Base-by-base conservation (phyloP, 2,888 invertebrate species). In the Callyntrura sp. region DNA sequence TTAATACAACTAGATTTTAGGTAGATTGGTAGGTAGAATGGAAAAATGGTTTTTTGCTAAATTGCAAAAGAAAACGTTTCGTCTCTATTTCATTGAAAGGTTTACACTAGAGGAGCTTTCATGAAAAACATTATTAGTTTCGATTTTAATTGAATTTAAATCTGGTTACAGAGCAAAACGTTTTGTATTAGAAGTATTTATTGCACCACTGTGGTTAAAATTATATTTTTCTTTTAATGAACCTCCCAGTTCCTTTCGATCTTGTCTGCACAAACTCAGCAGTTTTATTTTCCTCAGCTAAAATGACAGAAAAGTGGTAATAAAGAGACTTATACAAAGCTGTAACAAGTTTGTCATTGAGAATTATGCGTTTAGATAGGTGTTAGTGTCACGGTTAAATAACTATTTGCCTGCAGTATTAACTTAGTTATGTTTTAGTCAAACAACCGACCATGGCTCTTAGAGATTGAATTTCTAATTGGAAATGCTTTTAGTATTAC, bases 351-450 rank as follows among this genome's bases (percentile, higher is more conserved):
- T 48, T 73, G 12, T 23, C 73, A 12, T 23, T 68, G 17, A 35
- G n/a, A 23, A 73, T 48, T 45, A 70, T 70, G 70, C 35, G 35
- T 68, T 25, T 28, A 28, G 6, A 12, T 65, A 11, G 35, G 48
- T 25, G 51, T 76, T 12, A n/a, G 65, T 70, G 55, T 84, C 55
- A 70, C 45, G 76, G 62, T 76, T 76, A 62, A 35, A 70, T 62
- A 23, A 78, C 28, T 28, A 23, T 78, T 78, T 76, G 85, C 85
- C 85, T 85, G 48, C 85, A 85, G 85, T 85, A 85, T 85, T 85
- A 85, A 85, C 73, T 73, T 60, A 35, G 78, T 57, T 45, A 68
- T 76, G 60, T 85, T 62, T 85, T 76, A 51, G 73, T 73, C 78
- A 78, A 78, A 57, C 17, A 78, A 35, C 55, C 25, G 35, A 55